Percentiles rank a stretch among this genome's conserved stretches.
These are phyloP conservation scores for Pristionchus pacificus DNA, from an alignment of 1,140 invertebrate species.

Conservation along the genomic window DNA sequence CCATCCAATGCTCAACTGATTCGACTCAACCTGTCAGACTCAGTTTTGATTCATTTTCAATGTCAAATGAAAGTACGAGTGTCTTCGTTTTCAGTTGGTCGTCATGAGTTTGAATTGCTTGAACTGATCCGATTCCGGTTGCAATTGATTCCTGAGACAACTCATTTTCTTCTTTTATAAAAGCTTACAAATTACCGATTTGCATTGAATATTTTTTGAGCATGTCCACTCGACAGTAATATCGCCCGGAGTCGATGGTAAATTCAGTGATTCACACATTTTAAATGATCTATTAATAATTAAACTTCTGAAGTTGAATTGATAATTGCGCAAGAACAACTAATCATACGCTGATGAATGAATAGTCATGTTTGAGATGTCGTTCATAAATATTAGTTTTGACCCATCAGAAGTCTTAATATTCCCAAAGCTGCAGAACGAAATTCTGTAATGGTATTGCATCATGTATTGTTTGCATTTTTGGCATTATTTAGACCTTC, in stretches of 20 bases:
- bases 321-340: too few relatives aligned
- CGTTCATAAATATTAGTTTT: background rate
- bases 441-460: background rate
- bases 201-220: too few relatives aligned
- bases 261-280: too few relatives aligned
- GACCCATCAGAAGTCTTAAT: background rate
- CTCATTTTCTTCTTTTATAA: background rate
- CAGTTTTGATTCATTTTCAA: background rate
- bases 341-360: too few relatives aligned
- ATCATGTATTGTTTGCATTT: background rate
- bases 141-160: background rate
- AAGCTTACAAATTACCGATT: too few relatives aligned
- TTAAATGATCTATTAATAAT: too few relatives aligned
- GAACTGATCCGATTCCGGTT: background rate
- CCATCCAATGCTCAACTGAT: slow-evolving; percentile 39
- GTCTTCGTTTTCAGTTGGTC: slow-evolving; percentile 7
- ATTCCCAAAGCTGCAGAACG: background rate
- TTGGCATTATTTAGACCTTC: too few relatives aligned
- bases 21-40: too few relatives aligned
- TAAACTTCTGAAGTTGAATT: too few relatives aligned
- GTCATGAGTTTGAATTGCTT: slow-evolving; percentile 11
- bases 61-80: background rate
- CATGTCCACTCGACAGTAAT: too few relatives aligned
- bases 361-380: too few relatives aligned
- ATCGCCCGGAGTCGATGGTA: too few relatives aligned